Percentiles rank a stretch among this genome's conserved stretches.
Evolutionary conservation across 2,797 vertebrate species (phyloP).

Genomic region (Heteromormyrus szaboi): DNA sequence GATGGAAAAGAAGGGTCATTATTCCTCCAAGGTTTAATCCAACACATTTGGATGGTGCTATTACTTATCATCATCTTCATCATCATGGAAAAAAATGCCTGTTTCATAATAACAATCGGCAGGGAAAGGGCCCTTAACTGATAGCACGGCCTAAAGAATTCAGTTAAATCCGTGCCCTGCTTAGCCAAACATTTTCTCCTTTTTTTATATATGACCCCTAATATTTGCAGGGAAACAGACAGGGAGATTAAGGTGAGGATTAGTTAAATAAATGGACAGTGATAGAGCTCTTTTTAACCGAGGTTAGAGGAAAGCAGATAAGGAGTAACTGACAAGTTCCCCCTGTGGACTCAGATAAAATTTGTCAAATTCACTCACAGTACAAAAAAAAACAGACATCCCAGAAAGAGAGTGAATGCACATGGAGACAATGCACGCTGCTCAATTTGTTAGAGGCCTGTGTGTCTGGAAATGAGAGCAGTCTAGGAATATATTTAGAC

Average conservation of each 20-base stretch:
- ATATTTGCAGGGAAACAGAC: conserved; percentile 42
- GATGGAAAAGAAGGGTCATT: conserved; percentile 51
- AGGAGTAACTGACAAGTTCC: conserved; percentile 49
- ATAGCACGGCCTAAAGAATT: conserved; percentile 57
- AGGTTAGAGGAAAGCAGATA: conserved; percentile 49
- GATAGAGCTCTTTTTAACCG: conserved; percentile 56
- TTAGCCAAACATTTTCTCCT: conserved; percentile 55
- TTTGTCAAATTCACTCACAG: conserved; percentile 51
- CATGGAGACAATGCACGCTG: neutral
- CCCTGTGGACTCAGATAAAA: conserved; percentile 27
- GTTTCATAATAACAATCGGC: conserved; percentile 64
- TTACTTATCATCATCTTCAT: conserved; percentile 60
- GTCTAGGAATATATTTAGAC: conserved; percentile 13
- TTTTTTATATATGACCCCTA: neutral
- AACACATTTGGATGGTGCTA: conserved; percentile 58
- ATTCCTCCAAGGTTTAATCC: conserved; percentile 56
- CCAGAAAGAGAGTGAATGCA: neutral
- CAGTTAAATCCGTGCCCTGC: conserved; percentile 58
- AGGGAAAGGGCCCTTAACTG: conserved; percentile 57
- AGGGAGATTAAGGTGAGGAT: conserved; percentile 53
- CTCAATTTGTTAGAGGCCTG: conserved; percentile 35
- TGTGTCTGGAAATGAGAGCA: conserved; percentile 25
- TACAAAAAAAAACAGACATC: conserved; percentile 35
- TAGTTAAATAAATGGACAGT: conserved; percentile 51
- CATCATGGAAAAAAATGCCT: conserved; percentile 54